A percentile compares a stretch with the other conserved stretches of the same genome.
phyloP scores from a whole-genome alignment of 2,797 vertebrate genomes.

The Sus cebifrons region DNA sequence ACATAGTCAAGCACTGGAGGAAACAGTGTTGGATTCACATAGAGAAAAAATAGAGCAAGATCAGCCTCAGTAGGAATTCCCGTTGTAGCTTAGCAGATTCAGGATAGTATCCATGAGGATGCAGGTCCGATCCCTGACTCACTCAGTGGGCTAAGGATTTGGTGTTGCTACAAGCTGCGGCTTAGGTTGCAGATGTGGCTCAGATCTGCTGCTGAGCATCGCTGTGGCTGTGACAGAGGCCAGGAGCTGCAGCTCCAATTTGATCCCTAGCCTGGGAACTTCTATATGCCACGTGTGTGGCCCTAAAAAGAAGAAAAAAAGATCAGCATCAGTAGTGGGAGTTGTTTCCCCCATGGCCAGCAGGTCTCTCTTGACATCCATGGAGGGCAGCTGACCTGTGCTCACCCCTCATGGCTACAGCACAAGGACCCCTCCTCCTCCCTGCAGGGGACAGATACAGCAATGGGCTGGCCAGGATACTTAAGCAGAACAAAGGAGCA shows the following conservation, averaged over 20 bases:
- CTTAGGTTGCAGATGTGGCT: too few species aligned
- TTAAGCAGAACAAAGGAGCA: neutral
- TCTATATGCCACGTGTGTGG: too few species aligned
- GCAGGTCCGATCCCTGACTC: too few species aligned
- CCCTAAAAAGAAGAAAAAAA: neutral
- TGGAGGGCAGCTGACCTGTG: neutral
- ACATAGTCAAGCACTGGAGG: neutral
- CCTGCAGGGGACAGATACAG: neutral
- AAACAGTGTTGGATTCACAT: neutral
- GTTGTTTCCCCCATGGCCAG: neutral
- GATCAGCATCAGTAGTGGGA: neutral
- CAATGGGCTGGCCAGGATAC: neutral
- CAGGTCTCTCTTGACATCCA: neutral
- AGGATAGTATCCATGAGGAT: too few species aligned
- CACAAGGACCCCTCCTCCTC: neutral
- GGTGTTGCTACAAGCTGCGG: too few species aligned
- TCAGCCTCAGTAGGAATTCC: neutral
- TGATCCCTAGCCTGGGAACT: too few species aligned
- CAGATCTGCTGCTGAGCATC: too few species aligned
- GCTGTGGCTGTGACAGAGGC: too few species aligned
- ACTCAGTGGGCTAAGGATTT: too few species aligned
- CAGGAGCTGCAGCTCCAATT: too few species aligned
- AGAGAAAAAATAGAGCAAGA: neutral
- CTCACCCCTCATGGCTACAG: neutral
- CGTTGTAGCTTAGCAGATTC: too few species aligned